These are phyloP conservation scores for Scylla paramamosain DNA, from an alignment of 1,140 invertebrate species.

Conservation along the genomic window DNA sequence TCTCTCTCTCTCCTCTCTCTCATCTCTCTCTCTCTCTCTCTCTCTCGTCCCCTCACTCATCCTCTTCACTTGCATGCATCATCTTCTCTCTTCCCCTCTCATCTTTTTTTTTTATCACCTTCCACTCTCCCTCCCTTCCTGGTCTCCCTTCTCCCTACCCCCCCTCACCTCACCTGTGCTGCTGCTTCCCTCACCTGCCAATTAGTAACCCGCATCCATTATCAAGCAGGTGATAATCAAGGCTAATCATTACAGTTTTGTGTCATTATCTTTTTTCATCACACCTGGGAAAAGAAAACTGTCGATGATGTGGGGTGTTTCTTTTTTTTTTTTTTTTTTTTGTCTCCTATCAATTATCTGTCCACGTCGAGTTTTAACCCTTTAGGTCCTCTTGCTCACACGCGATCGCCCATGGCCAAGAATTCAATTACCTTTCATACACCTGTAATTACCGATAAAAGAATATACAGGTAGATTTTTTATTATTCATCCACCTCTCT, in stretches of 20 bases:
- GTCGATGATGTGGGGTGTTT: not conserved
- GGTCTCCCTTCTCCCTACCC: not conserved
- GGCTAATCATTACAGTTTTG: not conserved
- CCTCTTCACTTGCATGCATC: not conserved
- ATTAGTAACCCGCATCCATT: not conserved
- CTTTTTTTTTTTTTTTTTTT: not conserved
- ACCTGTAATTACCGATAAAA: not conserved
- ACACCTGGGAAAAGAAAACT: not conserved
- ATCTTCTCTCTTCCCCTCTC: not conserved
- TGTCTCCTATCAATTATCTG: not conserved
- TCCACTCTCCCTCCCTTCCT: not conserved
- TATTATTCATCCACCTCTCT: not conserved
- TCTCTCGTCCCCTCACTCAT: not conserved
- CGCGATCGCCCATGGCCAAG: not conserved
- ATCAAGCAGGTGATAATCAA: not conserved
- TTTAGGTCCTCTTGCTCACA: not conserved
- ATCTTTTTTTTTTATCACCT: not conserved
- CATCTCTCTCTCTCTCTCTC: no score
- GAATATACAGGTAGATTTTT: not conserved
- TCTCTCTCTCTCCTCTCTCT: not conserved
- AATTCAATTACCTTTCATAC: constrained; percentile 14
- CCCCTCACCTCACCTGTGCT: not conserved
- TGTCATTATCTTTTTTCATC: not conserved
- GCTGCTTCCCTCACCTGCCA: constrained; percentile 1
- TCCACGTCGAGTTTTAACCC: not conserved